These are phyloP conservation scores for Anableps anableps DNA, from an alignment of 2,797 vertebrate genomes.

Conservation along the genomic window DNA sequence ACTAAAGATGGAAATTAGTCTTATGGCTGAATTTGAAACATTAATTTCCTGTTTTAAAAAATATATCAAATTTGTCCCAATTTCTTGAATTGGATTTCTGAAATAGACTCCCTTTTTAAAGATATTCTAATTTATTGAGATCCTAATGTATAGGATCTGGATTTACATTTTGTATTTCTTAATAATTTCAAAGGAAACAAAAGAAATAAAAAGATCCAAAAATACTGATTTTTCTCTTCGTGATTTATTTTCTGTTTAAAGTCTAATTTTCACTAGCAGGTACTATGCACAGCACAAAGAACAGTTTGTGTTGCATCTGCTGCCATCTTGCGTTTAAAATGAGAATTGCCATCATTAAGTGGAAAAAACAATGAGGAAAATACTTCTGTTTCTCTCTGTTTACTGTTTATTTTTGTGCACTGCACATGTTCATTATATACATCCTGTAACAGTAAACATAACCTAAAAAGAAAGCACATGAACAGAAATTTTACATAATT, in stretches of 20 bases:
- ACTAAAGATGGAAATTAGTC: too few relatives aligned
- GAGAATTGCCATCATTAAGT: neutral
- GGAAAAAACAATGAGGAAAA: neutral
- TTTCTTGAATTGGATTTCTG: too few relatives aligned
- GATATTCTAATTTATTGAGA: too few relatives aligned
- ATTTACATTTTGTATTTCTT: too few relatives aligned
- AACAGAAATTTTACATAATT: slow-evolving; percentile 87
- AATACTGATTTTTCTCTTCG: too few relatives aligned
- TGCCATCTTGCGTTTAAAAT: slow-evolving; percentile 52
- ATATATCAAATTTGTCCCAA: too few relatives aligned
- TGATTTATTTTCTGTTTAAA: neutral
- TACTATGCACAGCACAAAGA: neutral
- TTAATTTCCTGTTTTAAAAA: too few relatives aligned
- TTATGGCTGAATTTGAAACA: too few relatives aligned
- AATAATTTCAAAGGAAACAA: too few relatives aligned
- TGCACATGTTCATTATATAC: slow-evolving; percentile 89
- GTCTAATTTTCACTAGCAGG: neutral
- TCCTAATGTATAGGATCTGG: too few relatives aligned
- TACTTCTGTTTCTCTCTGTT: slow-evolving; percentile 64
- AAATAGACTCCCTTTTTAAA: too few relatives aligned
- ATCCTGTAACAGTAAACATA: slow-evolving; percentile 85
- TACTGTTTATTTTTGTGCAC: slow-evolving; percentile 87
- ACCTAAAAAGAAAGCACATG: slow-evolving; percentile 84
- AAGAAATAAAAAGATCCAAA: neutral
- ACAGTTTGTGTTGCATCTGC: slow-evolving; percentile 17